Percentiles rank a stretch among this genome's conserved stretches.
Evolutionary conservation across 1,140 invertebrate species (phyloP).

Genomic region (Globodera rostochiensis): DNA sequence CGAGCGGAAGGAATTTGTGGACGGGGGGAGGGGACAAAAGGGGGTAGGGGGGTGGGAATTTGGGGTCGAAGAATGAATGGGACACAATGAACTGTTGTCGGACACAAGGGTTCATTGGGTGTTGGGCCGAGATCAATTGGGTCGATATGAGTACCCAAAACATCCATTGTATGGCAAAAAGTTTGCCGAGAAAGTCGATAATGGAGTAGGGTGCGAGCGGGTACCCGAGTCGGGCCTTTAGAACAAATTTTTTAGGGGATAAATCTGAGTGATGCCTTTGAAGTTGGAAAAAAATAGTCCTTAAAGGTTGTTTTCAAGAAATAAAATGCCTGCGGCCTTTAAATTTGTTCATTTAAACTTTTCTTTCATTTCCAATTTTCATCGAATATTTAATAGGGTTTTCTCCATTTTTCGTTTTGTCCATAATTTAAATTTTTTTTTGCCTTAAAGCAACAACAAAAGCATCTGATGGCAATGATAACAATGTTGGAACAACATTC

Average conservation of each 20-base stretch:
- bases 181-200: background rate
- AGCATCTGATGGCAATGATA: background rate
- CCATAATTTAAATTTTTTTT: too few relatives aligned
- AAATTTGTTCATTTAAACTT: too few relatives aligned
- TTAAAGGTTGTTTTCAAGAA: too few relatives aligned
- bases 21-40: background rate
- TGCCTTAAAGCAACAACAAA: too few relatives aligned
- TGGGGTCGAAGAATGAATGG: background rate
- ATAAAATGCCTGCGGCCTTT: too few relatives aligned
- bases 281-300: too few relatives aligned
- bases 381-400: too few relatives aligned
- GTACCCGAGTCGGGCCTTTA: too few relatives aligned
- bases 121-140: background rate
- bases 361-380: too few relatives aligned
- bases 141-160: background rate
- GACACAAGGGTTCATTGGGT: background rate
- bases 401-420: too few relatives aligned
- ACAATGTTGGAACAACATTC: background rate
- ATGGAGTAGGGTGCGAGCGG: background rate
- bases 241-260: too few relatives aligned
- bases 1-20: background rate
- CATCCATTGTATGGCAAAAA: background rate
- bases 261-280: too few relatives aligned
- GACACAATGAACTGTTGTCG: background rate
- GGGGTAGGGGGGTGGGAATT: background rate